These are phyloP conservation scores for Nesogale talazaci DNA, from an alignment of 2,113 vertebrate genomes.

Conservation along the genomic window DNA sequence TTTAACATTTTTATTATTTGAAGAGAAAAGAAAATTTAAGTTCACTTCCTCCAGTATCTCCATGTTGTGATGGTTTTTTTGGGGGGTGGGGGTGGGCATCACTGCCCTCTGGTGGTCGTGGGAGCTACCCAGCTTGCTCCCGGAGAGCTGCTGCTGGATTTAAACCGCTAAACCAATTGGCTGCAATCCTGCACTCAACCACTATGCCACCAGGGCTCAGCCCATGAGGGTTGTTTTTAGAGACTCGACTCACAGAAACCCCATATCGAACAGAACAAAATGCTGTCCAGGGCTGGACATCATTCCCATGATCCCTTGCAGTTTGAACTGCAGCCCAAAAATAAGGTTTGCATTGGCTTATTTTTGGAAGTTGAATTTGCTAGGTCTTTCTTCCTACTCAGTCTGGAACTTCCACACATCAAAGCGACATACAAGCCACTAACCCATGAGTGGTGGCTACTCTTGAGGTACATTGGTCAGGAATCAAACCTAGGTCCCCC, in stretches of 20 bases:
- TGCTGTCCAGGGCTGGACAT: background rate
- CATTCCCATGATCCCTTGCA: background rate
- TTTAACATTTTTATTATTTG: conserved; percentile 30
- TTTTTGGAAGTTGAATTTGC: background rate
- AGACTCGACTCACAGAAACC: background rate
- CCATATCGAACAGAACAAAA: background rate
- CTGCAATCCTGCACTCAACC: no score
- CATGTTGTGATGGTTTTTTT: background rate
- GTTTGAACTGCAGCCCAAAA: background rate
- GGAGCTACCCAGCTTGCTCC: no score
- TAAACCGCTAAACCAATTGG: no score
- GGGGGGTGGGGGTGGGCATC: no score
- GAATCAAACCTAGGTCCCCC: background rate
- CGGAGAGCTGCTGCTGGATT: no score
- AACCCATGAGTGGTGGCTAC: background rate
- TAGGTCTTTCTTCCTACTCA: background rate
- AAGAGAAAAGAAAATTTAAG: background rate
- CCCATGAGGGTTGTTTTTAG: no score
- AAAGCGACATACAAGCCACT: background rate
- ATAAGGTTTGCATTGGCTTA: background rate
- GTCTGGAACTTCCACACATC: background rate
- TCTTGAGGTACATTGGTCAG: background rate
- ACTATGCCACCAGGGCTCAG: no score
- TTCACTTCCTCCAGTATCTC: background rate
- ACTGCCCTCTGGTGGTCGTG: no score